Evolutionary conservation across 37 sponge, comb jelly and placozoan genomes (phyloP), one percentile per base, ranked within the genome.

Genomic region (Theonella swinhoei): DNA sequence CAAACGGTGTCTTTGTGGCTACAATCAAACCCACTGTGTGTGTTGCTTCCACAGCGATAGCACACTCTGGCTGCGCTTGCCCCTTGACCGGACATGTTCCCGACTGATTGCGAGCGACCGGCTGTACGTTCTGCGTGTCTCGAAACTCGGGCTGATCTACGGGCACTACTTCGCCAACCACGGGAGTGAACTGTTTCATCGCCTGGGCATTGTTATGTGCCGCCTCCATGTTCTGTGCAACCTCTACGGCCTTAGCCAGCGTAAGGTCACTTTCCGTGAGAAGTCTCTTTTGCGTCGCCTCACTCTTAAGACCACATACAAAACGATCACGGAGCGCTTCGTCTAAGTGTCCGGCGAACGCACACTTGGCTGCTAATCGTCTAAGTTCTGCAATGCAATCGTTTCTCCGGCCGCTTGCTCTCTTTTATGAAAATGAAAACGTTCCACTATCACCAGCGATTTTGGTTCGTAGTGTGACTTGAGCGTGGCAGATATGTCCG

Each of bases 351-450:
- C 24, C 60, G 25, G 33, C 74, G 33, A 73, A 83, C 20, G 62
- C 35, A 60, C 83, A 83, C 22, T 73, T 83, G 42, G 68, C 70
- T 34, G 81, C 19, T 14, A 80, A 31, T 38, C 34, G 30, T 26
- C 83, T 83, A 23, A 83, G 83, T 31, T 73, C 75, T 36, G 83
- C 83, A 23, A 83, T 61, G 60, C 24, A 47, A 85, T 66, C 31
- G 85, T 41, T 39, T 85, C 85, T 36, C 26, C 9, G 8, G 77
- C 37, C 7, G 20, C 19, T 34, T 85, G 85, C 35, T 29, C n/a
- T n/a, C 85, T 20, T 29, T 4, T 29, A 33, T 77, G 37, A 70
- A 84, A 76, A 19, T 65, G 23, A 64, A 84, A 84, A 1, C 68
- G 47, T 37, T 85, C 70, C 30, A 41, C 34, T n/a, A 85, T 83